A percentile compares a stretch with the other conserved stretches of the same genome.
Conservation (phyloP, 2,797 vertebrate species). For the Acanthopagrus latus region DNA sequence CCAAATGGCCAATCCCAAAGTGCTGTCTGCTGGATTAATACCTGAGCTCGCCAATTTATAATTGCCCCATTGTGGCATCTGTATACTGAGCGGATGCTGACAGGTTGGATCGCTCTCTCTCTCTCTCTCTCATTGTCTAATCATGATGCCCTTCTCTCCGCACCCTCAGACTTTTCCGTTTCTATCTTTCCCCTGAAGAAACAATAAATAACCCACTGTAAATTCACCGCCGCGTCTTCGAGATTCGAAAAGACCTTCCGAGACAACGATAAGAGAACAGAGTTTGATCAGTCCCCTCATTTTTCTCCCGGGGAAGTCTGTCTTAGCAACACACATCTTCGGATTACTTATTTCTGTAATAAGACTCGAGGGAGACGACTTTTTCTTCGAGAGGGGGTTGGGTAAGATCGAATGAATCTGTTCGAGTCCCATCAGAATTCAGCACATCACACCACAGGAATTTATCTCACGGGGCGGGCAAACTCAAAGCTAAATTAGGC, state of each 20-base stretch:
- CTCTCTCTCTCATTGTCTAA: conserved; percentile 35
- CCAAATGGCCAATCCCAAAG: conserved; percentile 76
- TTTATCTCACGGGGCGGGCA: conserved; percentile 43
- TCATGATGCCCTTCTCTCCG: conserved; percentile 36
- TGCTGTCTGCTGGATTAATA: conserved; percentile 78
- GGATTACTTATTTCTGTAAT: conserved; percentile 47
- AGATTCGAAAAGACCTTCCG: conserved; percentile 9
- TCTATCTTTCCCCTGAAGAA: conserved; percentile 1
- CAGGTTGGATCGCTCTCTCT: conserved; percentile 38
- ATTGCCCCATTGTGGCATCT: conserved; percentile 74
- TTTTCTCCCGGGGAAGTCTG: conserved; percentile 9
- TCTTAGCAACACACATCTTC: conserved; percentile 22
- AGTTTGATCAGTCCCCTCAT: conserved; percentile 18
- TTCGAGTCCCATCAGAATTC: conserved; percentile 55
- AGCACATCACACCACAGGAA: conserved; percentile 24
- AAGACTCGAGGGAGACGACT: conserved; percentile 40
- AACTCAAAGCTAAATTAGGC: conserved; percentile 53
- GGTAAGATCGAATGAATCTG: conserved; percentile 53
- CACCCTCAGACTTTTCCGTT: neutral
- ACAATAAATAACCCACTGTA: conserved; percentile 10
- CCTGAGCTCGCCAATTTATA: conserved; percentile 77
- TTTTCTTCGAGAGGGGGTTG: conserved; percentile 39
- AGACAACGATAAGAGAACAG: conserved; percentile 29
- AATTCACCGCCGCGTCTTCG: neutral
- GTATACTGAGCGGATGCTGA: conserved; percentile 53